Evolutionary conservation across 2,888 invertebrate species (phyloP), one percentile per base, ranked within the genome.

Genomic region (Drosophila infuscata): DNA sequence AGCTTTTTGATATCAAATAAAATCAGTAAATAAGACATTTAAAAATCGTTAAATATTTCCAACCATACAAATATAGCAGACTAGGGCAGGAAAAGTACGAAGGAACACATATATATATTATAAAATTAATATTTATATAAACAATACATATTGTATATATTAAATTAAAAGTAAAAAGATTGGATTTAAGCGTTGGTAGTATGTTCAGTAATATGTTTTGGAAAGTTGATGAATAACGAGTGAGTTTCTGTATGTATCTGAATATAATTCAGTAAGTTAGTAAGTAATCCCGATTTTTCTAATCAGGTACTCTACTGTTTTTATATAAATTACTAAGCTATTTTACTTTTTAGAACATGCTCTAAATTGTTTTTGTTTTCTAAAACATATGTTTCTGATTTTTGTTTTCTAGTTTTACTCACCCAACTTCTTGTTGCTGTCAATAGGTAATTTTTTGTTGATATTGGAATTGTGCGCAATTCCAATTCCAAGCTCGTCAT

Each of bases 401-500:
- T 30, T 17, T 29, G 35, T 32, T 25, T 25, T 17, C 53, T 11
- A 59, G 57, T 49, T 49, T 46, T 58, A 71, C 59, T 65, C 51
- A 74, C 70, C 62, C 33, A 41, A 17, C 15, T 56, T 49, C 35
- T 49, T 32, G 46, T 59, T 64, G 49, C 43, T 61, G 38, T 56
- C 72, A 63, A 72, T 70, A 20, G 25, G 25, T 4, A 46, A 15
- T 15, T 43, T 64, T 32, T 54, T 51, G 32, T 64, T 68, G 71
- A 30, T 51, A 51, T 74, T 82, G 66, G 77, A 82, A 70, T 79
- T 76, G 63, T 83, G 33, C 7, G 30, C 70, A 74, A 82, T 91
- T 69, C 83, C 87, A 74, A 87, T 91, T 63, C 72, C 81, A 64
- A 92, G 79, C 79, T 93, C 93, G 82, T 93, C 93, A 88, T 93